Percentiles rank a stretch among this genome's conserved stretches.
These are phyloP conservation scores for Lycia hirtaria DNA, from an alignment of 2,888 invertebrate genomes.

Conservation along the genomic window DNA sequence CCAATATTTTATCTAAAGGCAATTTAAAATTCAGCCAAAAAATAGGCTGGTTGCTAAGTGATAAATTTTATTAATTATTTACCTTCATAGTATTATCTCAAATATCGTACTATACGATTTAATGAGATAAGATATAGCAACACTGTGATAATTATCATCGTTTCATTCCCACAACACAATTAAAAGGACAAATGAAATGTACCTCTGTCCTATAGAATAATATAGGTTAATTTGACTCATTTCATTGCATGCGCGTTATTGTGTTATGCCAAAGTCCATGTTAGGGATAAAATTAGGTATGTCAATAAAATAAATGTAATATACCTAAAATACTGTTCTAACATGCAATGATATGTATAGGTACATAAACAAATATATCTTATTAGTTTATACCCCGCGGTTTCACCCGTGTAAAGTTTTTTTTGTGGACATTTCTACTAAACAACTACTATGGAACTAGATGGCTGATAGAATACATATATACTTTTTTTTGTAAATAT, in stretches of 20 bases:
- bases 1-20: background rate
- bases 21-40: background rate
- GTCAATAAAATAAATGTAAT: background rate
- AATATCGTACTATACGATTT: slow-evolving; percentile 7
- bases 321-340: background rate
- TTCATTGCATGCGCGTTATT: slow-evolving; percentile 1
- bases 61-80: background rate
- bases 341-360: background rate
- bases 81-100: background rate
- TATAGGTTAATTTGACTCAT: slow-evolving; percentile 1
- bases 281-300: background rate
- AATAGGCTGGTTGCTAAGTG: slow-evolving; percentile 14
- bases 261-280: slow-evolving; percentile 3
- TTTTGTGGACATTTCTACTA: no score
- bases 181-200: background rate
- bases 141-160: background rate
- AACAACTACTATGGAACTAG: no score
- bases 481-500: no score
- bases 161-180: background rate
- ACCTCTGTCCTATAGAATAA: no score
- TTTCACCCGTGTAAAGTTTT: no score
- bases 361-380: no score
- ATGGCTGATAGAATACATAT: no score
- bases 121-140: slow-evolving; percentile 15
- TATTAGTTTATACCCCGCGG: no score